Evolutionary conservation across 2,797 vertebrate genomes (phyloP).

Genomic region (Poeciliopsis infans): DNA sequence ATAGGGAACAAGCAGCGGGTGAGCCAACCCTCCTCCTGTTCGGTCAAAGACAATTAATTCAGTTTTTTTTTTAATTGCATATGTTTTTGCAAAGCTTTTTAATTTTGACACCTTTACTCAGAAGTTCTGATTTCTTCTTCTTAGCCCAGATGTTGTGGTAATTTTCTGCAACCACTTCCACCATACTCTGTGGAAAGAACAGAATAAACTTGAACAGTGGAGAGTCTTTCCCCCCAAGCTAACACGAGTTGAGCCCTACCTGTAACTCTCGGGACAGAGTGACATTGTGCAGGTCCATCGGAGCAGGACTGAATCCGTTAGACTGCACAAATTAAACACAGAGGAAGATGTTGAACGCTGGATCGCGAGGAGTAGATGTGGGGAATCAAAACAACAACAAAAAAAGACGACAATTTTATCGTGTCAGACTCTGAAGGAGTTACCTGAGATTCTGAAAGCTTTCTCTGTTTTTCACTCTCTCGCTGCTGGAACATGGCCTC

Average conservation of each 20-base stretch:
- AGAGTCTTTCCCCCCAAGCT: neutral
- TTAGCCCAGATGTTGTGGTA: constrained; percentile 99
- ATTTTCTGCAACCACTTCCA: constrained; percentile 96
- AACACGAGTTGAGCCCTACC: constrained; percentile 75
- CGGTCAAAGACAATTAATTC: constrained; percentile 12
- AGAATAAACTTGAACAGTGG: neutral
- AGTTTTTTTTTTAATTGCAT: too few species aligned
- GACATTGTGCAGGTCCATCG: constrained; percentile 91
- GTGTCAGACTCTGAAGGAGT: neutral
- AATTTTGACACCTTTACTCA: constrained; percentile 87
- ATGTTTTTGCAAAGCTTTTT: too few species aligned
- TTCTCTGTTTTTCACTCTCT: constrained; percentile 92
- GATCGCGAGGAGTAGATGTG: neutral
- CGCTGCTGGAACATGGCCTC: constrained; percentile 89
- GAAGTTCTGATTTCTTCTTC: constrained; percentile 95
- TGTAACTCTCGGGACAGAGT: constrained; percentile 93
- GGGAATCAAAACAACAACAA: neutral
- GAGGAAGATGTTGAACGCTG: neutral
- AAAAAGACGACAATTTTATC: neutral
- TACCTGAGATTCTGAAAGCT: constrained; percentile 88
- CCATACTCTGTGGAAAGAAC: constrained; percentile 86
- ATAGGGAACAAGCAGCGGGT: constrained; percentile 94
- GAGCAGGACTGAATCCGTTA: constrained; percentile 87
- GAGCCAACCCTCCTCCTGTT: constrained; percentile 89
- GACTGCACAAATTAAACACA: constrained; percentile 74